A percentile compares a stretch with the other conserved stretches of the same genome.
Conservation (phyloP, 2,113 vertebrate genomes). For the Mastomys coucha region DNA sequence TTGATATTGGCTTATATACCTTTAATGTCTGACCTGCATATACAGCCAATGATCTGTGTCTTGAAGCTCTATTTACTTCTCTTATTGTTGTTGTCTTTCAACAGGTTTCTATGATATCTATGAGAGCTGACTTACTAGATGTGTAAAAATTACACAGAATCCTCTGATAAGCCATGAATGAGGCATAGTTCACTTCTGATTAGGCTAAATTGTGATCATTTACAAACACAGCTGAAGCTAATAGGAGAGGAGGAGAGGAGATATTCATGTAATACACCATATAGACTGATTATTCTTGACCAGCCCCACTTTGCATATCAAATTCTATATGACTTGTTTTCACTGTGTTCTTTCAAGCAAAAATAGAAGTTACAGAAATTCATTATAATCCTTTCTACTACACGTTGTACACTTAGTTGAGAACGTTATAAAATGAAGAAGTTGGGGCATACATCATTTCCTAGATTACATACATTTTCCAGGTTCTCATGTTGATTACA, state of each 20-base stretch:
- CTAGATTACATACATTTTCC: constrained; percentile 5
- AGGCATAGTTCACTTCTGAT: too few relatives aligned
- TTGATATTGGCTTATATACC: neutral
- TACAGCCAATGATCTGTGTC: neutral
- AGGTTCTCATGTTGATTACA: neutral
- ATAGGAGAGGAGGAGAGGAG: neutral
- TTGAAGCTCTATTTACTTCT: neutral
- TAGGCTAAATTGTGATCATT: neutral
- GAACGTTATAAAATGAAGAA: neutral
- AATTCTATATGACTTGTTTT: neutral
- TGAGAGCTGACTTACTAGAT: neutral
- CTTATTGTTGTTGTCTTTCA: neutral
- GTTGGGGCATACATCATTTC: neutral
- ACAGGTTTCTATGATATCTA: neutral
- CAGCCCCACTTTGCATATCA: neutral
- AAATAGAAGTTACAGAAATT: neutral
- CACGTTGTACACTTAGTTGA: neutral
- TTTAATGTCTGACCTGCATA: neutral
- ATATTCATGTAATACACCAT: neutral
- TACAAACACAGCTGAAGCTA: neutral
- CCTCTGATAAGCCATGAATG: too few relatives aligned
- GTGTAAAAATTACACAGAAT: neutral
- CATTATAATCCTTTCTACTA: neutral
- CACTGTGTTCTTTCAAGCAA: neutral
- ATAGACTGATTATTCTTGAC: neutral